Evolutionary conservation across 2,113 vertebrate genomes (phyloP).

Genomic region (Tympanuchus pallidicinctus): DNA sequence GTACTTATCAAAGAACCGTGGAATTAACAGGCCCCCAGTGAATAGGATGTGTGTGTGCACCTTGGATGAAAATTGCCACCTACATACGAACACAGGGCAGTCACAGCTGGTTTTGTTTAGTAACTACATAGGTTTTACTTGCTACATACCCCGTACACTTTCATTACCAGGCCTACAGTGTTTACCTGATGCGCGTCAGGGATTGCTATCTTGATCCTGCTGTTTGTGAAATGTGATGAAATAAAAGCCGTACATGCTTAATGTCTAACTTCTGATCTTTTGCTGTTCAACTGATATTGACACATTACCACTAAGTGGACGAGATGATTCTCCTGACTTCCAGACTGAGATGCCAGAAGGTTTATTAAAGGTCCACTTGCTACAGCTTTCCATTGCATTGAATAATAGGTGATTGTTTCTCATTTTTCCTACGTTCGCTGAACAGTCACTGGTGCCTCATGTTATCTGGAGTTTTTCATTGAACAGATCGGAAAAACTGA

Average conservation of each 20-base stretch:
- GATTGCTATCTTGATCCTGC: not conserved
- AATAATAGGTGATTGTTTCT: not conserved
- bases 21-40: too few species aligned
- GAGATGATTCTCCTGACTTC: not conserved
- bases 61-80: not conserved
- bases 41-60: not conserved
- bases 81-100: accelerated
- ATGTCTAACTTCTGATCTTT: not conserved
- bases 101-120: not conserved
- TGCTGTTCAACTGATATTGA: not conserved
- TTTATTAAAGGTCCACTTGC: not conserved
- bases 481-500: too few species aligned
- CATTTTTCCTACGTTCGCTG: not conserved
- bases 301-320: not conserved
- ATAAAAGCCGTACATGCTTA: not conserved
- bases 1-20: too few species aligned
- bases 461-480: not conserved
- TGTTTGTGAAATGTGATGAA: not conserved
- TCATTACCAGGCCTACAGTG: not conserved
- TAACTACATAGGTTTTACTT: not conserved
- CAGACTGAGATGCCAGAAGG: not conserved
- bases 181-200: not conserved
- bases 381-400: too few species aligned
- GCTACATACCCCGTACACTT: accelerated
- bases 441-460: not conserved